Evolutionary conservation across 2,113 vertebrate genomes (phyloP).

Genomic region (Cyprinus carpio): DNA sequence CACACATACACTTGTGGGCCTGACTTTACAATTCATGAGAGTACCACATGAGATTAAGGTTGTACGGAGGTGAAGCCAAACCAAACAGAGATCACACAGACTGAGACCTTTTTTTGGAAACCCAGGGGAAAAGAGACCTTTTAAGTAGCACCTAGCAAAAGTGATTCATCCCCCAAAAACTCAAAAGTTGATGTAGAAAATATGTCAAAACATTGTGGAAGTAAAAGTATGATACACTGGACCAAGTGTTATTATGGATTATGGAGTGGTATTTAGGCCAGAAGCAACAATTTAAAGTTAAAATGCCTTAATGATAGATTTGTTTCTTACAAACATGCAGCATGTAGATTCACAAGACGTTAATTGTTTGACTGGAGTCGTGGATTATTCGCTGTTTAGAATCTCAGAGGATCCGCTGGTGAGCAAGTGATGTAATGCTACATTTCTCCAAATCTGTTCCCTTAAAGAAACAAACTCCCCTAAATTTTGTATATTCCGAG

Average conservation of each 20-base stretch:
- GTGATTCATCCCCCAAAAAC: slow-evolving; percentile 17
- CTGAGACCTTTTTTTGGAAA: slow-evolving; percentile 2
- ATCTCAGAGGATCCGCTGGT: too few relatives aligned
- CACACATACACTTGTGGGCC: not conserved
- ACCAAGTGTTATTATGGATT: not conserved
- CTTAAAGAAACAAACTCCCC: not conserved
- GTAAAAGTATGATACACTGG: not conserved
- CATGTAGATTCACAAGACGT: not conserved
- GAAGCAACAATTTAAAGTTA: not conserved
- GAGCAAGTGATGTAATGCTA: not conserved
- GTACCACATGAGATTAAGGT: not conserved
- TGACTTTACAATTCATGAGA: slow-evolving; percentile 23
- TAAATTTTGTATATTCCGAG: not conserved
- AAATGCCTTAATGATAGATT: not conserved
- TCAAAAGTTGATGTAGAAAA: not conserved
- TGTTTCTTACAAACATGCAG: not conserved
- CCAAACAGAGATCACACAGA: not conserved
- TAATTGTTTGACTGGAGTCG: too few relatives aligned
- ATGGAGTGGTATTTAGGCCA: too few relatives aligned
- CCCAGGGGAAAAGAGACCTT: slow-evolving; percentile 27
- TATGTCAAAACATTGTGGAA: not conserved
- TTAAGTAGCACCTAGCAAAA: slow-evolving; percentile 15
- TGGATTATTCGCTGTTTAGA: not conserved
- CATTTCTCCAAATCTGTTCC: not conserved
- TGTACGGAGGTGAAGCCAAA: not conserved